phyloP scores from a whole-genome alignment of 2,797 vertebrate species.

The Onychomys leucogaster region DNA sequence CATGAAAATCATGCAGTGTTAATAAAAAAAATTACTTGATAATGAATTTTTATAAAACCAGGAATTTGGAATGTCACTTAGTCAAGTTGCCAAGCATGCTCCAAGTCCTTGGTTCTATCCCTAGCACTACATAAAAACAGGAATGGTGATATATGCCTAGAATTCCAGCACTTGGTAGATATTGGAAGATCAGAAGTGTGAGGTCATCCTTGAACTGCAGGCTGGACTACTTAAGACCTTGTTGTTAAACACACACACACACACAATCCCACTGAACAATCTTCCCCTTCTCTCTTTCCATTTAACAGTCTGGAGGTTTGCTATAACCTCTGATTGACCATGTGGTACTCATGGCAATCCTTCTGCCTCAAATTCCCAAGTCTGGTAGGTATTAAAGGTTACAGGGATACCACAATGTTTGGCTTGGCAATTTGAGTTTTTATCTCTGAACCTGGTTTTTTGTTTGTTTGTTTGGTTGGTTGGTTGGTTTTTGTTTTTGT shows the following conservation, averaged over 20 bases:
- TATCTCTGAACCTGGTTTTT: slow-evolving; percentile 56
- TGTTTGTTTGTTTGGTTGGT: too few species aligned
- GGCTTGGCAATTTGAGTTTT: slow-evolving; percentile 41
- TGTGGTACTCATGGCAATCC: background rate
- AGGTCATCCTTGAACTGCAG: background rate
- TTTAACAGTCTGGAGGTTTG: too few species aligned
- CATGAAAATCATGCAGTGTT: too few species aligned
- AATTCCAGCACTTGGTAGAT: background rate
- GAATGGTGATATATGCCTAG: background rate
- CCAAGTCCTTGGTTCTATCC: too few species aligned
- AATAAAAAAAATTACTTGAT: too few species aligned
- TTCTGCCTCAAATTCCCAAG: background rate
- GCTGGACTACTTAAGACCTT: background rate
- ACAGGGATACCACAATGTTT: background rate
- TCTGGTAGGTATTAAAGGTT: background rate
- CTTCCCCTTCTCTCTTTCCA: background rate
- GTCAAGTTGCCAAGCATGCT: too few species aligned
- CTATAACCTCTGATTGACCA: too few species aligned
- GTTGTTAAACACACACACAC: background rate
- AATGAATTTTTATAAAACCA: too few species aligned
- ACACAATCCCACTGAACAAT: background rate
- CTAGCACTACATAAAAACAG: background rate
- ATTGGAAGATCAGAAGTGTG: background rate
- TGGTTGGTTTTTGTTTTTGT: too few species aligned
- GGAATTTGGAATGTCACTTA: too few species aligned